phyloP scores from a whole-genome alignment of 2,888 invertebrate species.

The Lepidocyrtinus sp. region DNA sequence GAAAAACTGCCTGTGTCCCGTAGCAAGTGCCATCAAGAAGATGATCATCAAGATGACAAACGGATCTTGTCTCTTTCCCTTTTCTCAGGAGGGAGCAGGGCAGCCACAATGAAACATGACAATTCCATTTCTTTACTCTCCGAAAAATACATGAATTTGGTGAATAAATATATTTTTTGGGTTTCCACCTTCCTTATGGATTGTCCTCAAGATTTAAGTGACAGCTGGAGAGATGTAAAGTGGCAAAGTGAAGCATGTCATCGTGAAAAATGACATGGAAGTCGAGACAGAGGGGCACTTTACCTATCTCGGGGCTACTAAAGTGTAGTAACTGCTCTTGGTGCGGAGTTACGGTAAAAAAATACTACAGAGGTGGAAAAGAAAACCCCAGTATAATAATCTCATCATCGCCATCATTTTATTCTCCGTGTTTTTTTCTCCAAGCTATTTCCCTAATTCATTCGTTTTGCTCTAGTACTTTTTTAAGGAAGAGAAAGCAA shows the following conservation, averaged over 20 bases:
- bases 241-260: constrained; percentile 56
- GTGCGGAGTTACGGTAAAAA: constrained; percentile 10
- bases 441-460: constrained; percentile 48
- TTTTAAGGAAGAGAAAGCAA: constrained; percentile 41
- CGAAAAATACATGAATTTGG: constrained; percentile 8
- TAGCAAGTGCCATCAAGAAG: constrained; percentile 21
- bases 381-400: constrained; percentile 48
- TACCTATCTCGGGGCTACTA: constrained; percentile 36
- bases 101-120: constrained; percentile 38
- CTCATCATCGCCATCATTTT: constrained; percentile 58
- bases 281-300: constrained; percentile 33
- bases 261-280: constrained; percentile 52
- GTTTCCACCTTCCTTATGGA: neutral
- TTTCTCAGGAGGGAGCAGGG: constrained; percentile 22
- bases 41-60: constrained; percentile 43
- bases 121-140: constrained; percentile 29
- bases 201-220: constrained; percentile 34
- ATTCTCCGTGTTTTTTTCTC: constrained; percentile 25
- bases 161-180: constrained; percentile 5
- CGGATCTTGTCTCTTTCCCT: constrained; percentile 31
- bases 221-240: constrained; percentile 40
- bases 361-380: neutral
- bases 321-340: neutral
- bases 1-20: neutral
- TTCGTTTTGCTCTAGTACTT: too few relatives aligned